These are phyloP conservation scores for Chroicocephalus ridibundus DNA, from an alignment of 2,113 vertebrate species.

Conservation along the genomic window DNA sequence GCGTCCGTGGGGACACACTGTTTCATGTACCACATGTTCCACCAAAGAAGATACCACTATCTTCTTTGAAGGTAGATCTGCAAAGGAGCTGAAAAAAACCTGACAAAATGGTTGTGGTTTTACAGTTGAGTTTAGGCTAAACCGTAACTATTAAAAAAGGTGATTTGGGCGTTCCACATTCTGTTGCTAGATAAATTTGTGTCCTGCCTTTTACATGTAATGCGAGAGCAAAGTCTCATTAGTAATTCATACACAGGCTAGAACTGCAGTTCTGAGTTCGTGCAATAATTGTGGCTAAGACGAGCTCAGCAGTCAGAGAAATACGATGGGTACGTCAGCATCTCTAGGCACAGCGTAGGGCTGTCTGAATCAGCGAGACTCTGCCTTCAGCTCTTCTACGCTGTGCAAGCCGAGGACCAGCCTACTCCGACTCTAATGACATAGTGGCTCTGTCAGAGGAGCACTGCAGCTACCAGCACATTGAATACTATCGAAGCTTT, in stretches of 20 bases:
- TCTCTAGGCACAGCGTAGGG: neutral
- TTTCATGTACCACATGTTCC: neutral
- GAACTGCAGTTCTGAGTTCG: neutral
- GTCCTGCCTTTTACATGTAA: neutral
- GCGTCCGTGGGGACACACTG: accelerated
- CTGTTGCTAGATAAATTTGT: neutral
- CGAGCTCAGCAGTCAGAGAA: neutral
- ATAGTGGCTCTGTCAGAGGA: neutral
- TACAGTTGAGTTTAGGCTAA: neutral
- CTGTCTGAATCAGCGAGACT: neutral
- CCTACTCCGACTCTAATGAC: neutral
- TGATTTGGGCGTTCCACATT: neutral
- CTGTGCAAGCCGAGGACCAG: neutral
- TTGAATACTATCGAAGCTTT: neutral
- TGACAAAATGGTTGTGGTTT: neutral
- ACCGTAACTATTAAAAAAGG: neutral
- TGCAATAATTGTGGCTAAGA: neutral
- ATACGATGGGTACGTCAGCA: neutral
- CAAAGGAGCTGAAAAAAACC: neutral
- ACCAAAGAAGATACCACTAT: too few relatives aligned
- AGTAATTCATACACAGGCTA: neutral
- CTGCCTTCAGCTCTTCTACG: neutral
- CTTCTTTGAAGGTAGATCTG: neutral
- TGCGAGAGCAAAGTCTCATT: neutral
- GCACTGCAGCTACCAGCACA: neutral